Conservation (phyloP, 2,888 invertebrate genomes). For the Phytoseiulus persimilis region DNA sequence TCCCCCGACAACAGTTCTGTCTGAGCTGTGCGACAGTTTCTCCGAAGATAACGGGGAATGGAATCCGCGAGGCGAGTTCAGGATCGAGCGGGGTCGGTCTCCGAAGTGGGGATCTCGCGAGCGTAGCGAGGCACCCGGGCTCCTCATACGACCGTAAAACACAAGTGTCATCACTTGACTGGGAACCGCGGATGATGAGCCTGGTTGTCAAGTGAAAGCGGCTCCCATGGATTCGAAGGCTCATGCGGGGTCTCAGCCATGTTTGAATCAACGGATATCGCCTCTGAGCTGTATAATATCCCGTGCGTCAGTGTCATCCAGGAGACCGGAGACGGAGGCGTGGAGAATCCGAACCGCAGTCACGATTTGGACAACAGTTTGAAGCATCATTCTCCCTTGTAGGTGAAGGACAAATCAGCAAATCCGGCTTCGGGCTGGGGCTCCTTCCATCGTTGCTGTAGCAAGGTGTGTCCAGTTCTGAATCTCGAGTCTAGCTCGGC, state of each 20-base stretch:
- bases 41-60: background rate
- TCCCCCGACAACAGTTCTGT: background rate
- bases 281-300: background rate
- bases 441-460: slow-evolving; percentile 28
- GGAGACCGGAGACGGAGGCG: background rate
- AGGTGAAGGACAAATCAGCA: slow-evolving; percentile 5
- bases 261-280: background rate
- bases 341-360: no score
- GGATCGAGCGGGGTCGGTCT: background rate
- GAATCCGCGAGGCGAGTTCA: background rate
- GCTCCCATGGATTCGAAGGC: background rate
- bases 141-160: background rate
- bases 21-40: background rate
- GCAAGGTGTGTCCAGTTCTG: background rate
- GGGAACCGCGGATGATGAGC: background rate
- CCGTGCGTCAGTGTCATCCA: background rate
- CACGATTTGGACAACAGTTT: background rate
- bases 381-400: background rate
- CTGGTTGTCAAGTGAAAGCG: background rate
- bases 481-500: no score
- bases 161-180: background rate
- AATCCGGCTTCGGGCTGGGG: slow-evolving; percentile 35
- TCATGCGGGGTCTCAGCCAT: background rate
- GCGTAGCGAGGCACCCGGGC: background rate
- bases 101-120: background rate